phyloP scores from a whole-genome alignment of 2,888 invertebrate genomes.

The Schrankia costaestrigalis region DNA sequence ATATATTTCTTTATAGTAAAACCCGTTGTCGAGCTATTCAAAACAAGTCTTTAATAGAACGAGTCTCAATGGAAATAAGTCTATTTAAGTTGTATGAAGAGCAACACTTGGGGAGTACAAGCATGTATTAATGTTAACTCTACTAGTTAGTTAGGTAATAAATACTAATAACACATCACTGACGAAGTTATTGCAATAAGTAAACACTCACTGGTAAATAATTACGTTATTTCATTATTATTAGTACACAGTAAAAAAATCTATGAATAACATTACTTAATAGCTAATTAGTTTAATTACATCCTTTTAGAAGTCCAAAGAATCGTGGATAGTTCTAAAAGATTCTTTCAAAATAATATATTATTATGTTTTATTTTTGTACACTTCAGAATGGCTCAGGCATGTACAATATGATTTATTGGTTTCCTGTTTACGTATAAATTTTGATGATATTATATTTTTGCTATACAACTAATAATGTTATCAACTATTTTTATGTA shows the following conservation, averaged over 20 bases:
- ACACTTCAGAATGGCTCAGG: slow-evolving; percentile 29
- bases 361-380: too few relatives aligned
- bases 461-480: too few relatives aligned
- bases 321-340: slow-evolving; percentile 24
- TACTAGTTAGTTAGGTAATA: slow-evolving; percentile 13
- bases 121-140: slow-evolving; percentile 14
- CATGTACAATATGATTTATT: too few relatives aligned
- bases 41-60: neutral
- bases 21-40: too few relatives aligned
- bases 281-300: slow-evolving; percentile 14
- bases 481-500: too few relatives aligned
- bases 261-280: slow-evolving; percentile 5
- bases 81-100: slow-evolving; percentile 30
- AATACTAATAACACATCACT: slow-evolving; percentile 11
- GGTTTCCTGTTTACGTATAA: too few relatives aligned
- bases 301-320: slow-evolving; percentile 35
- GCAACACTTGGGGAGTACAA: slow-evolving; percentile 15
- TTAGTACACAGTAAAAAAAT: neutral
- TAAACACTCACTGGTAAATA: slow-evolving; percentile 2
- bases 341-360: slow-evolving; percentile 1
- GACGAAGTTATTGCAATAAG: slow-evolving; percentile 12
- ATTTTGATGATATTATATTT: too few relatives aligned
- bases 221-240: neutral
- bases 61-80: slow-evolving; percentile 19
- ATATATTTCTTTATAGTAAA: too few relatives aligned